Base-by-base conservation (phyloP, 2,888 invertebrate genomes). In the Mythimna albipuncta region DNA sequence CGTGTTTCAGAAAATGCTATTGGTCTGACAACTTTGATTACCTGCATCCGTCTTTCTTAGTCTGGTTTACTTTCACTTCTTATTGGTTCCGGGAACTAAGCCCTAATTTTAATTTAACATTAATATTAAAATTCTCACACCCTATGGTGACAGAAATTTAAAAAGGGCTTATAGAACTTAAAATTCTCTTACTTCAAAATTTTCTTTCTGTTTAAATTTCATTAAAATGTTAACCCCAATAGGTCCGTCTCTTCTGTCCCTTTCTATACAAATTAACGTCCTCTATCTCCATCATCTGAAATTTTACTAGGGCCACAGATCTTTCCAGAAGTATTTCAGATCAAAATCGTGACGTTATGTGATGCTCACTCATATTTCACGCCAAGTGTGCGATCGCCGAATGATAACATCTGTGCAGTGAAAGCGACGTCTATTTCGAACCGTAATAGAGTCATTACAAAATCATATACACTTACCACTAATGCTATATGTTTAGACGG, bases 401-500 rank as follows among this genome's bases (percentile, higher is more conserved):
- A 50, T 65, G 72, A 75, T 82, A 82, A 72, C 73, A 81, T 59
- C 50, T 61, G 61, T 57, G 52, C 26, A 72, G 84, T 78, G 86
- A 87, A 87, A 87, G 87, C 68, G 57, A 58, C 71, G 55, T 50
- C 69, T 65, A 77, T 77, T 85, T 80, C 69, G 78, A 69, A 57
- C 73, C 44, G 58, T 73, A 82, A 82, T 82, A 69, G 35, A 79
- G 70, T 55, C 67, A 79, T 82, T 82, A 82, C 72, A 75, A 62
- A 72, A 71, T 69, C 71, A 69, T 65, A 81, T 50, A 70, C 65
- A 72, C 67, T 59, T 63, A 72, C 52, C 65, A 13, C 57, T 66
- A 65, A 81, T 63, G 11, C 55, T 80, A 59, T n/a, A 67, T 57
- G 6, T 71, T 68, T 54, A 71, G 41, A 69, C 47, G n/a, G 32